Evolutionary conservation across 2,113 vertebrate genomes (phyloP), one percentile per base, ranked within the genome.

Genomic region (Rhipidura dahli): DNA sequence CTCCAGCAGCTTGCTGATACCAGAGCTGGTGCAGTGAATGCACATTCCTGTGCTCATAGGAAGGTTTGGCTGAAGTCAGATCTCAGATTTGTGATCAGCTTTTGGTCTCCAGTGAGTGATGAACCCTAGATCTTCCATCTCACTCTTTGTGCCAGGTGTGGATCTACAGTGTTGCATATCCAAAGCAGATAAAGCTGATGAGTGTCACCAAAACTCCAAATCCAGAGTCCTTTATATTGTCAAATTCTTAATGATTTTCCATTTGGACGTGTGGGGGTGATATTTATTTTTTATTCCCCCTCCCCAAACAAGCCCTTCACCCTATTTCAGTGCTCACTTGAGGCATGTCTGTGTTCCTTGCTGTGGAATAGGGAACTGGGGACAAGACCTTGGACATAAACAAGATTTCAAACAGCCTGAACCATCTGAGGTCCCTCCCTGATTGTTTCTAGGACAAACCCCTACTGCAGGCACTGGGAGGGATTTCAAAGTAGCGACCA

Each of bases 41-140:
- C 2, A 4, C 0, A 3, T 10, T 86, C n/a, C 50, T 86, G 66
- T 2, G 3, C n/a, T 78, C 4, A 1, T 40, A 51, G 49, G n/a
- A 49, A 76, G 15, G 20, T 61, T 69, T 84, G 51, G 27, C 35
- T 94, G 35, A 59, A 66, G 30, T 64, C 39, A 89, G 28, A 45
- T n/a, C 14, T 69, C 31, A 50, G 8, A n/a, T 35, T 65, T 1
- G 4, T 65, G 61, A 31, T 50, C 33, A 20, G 1, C 1, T 2
- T 7, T 2, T 7, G 13, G 12, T 86, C 57, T 69, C 87, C 39
- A 64, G 5, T 19, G 44, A 63, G 11, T 8, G 14, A 37, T 44
- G 50, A 86, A 30, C 26, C 8, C 49, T 28, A 50, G 11, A 59
- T 28, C 42, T 79, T 79, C 42, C 20, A 39, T 54, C 24, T 39